Base-by-base conservation (phyloP, 2,113 vertebrate species). In the Puntigrus tetrazona region DNA sequence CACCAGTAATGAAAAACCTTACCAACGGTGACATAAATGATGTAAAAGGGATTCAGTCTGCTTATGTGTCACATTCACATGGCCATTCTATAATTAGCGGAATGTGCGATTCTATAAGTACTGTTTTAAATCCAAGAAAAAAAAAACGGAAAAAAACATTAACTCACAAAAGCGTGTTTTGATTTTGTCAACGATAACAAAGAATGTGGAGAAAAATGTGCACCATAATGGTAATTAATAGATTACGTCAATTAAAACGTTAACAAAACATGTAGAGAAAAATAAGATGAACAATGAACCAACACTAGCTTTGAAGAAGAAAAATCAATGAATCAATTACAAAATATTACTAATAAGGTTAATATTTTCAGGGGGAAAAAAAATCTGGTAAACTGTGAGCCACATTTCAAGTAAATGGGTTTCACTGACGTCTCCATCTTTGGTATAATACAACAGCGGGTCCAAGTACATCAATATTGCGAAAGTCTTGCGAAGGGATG, bases 381-480 rank as follows among this genome's bases (percentile, higher is more conserved):
- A 22, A 1, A 31, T 7, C 59, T 29, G 13, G 16, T 22, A 72
- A n/a, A 25, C 22, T 25, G 9, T 25, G 29, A 43, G 55, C 11
- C 22, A 63, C 20, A 18, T 41, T 77, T 74, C 18, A 50, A 76
- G 61, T 50, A 22, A 72, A 65, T 83, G 31, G 29, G 22, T 78
- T 72, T 41, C 78, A 52, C 52, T 36, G 29, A 73, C 38, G 29
- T 78, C 73, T 63, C 41, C 59, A 41, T 84, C 59, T 27, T 75
- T 36, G 41, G 63, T 59, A 85, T 82, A 57, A 78, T 82, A 86
- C 52, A 76, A 84, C 47, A 65, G 52, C 43, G 57, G 63, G 14
- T 55, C 78, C n/a, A 63, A 76, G 43, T 57, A 76, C 83, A 81
- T 87, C 81, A 83, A 70, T 85, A 85, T 47, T 52, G 84, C 47